phyloP scores from a whole-genome alignment of 2,797 vertebrate genomes.

The Danio tinwini region DNA sequence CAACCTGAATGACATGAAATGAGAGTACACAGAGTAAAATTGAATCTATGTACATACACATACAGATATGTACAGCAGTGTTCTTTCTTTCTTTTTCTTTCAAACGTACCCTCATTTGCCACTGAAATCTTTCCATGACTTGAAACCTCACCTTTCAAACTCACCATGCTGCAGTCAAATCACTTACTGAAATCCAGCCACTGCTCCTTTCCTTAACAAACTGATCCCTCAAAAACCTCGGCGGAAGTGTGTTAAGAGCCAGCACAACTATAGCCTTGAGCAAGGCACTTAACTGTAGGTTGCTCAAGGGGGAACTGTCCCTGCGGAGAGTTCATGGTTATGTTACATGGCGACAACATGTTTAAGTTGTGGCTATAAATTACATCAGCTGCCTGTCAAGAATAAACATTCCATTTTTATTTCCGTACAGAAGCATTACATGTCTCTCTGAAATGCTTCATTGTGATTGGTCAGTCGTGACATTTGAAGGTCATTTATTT shows the following conservation, averaged over 20 bases:
- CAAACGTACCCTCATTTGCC: not conserved
- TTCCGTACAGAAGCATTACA: not conserved
- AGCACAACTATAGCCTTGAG: not conserved
- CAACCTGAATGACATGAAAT: too few relatives aligned
- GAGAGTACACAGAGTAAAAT: too few relatives aligned
- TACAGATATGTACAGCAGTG: too few relatives aligned
- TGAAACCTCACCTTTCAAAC: too few relatives aligned
- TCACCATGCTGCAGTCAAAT: not conserved
- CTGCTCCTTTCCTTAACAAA: not conserved
- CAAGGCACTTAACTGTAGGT: constrained; percentile 16
- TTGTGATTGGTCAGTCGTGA: too few relatives aligned
- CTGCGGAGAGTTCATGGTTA: not conserved
- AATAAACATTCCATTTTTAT: not conserved
- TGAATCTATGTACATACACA: too few relatives aligned
- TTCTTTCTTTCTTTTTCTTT: not conserved
- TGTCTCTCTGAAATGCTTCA: too few relatives aligned
- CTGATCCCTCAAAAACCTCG: not conserved
- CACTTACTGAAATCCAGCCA: not conserved
- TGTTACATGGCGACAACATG: not conserved
- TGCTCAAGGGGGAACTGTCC: not conserved
- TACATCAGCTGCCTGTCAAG: not conserved
- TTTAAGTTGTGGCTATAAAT: not conserved
- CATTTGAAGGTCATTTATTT: too few relatives aligned
- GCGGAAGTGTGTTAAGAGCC: not conserved
- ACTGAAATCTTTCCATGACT: not conserved